Evolutionary conservation across 2,888 invertebrate species (phyloP).

Genomic region (Eilema sororculum): DNA sequence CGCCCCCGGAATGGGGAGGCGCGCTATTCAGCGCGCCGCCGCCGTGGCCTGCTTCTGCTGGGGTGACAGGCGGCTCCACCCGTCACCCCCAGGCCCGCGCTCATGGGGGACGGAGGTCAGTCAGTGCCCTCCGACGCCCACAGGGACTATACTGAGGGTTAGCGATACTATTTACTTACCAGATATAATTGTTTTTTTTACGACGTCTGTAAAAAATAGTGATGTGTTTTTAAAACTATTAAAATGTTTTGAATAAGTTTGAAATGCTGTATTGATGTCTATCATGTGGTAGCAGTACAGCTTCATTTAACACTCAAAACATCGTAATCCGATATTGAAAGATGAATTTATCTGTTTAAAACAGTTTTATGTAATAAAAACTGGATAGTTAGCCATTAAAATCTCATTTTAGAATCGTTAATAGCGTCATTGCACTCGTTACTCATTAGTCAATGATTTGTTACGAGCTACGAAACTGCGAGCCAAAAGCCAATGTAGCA

Average conservation of each 20-base stretch:
- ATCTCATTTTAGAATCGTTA: conserved; percentile 15
- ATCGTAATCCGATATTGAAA: conserved; percentile 6
- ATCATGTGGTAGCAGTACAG: neutral
- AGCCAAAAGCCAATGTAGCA: neutral
- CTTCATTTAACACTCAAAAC: neutral
- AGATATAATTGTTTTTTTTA: no score
- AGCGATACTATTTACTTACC: no score
- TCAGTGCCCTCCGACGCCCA: no score
- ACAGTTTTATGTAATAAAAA: conserved; percentile 6
- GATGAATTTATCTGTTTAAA: neutral
- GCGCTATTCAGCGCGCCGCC: no score
- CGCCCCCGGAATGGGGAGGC: no score
- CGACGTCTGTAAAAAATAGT: neutral
- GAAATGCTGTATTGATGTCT: neutral
- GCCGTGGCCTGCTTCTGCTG: no score
- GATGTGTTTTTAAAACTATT: neutral
- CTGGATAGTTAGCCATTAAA: conserved; percentile 12
- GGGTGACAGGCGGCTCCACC: no score
- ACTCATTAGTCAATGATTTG: neutral
- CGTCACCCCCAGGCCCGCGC: no score
- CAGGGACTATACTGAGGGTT: no score
- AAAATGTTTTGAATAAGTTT: neutral
- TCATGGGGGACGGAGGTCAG: no score
- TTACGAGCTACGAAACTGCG: conserved; percentile 5
- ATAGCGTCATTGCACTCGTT: conserved; percentile 11